phyloP scores from a whole-genome alignment of 2,797 vertebrate species.

The Nasua narica region DNA sequence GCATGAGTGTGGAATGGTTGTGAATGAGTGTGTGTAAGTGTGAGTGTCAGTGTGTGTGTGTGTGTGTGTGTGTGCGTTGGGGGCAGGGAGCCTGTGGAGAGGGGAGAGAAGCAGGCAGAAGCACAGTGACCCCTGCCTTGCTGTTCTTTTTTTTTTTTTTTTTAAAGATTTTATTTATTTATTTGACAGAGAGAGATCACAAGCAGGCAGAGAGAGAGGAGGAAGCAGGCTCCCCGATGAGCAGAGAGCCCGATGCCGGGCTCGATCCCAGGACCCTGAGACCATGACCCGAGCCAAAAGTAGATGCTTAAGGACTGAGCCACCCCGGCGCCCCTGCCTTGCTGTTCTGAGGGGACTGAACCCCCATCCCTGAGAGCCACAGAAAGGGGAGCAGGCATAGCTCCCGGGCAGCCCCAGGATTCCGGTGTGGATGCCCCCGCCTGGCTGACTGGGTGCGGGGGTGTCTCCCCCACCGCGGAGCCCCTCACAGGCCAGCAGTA shows the following conservation, averaged over 20 bases:
- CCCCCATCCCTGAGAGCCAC: accelerated
- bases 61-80: not conserved
- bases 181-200: no score
- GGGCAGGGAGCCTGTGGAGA: no score
- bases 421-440: not conserved
- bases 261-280: no score
- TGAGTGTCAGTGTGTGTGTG: not conserved
- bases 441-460: accelerated
- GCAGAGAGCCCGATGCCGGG: no score
- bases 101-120: not conserved
- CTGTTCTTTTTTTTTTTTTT: no score
- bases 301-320: no score
- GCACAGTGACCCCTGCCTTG: not conserved
- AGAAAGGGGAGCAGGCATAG: not conserved
- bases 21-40: not conserved
- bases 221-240: no score
- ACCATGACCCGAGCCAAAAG: no score
- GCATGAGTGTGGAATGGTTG: not conserved
- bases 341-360: no score
- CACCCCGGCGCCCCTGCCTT: no score
- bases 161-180: no score
- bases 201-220: no score
- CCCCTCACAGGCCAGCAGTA: not conserved
- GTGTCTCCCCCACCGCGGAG: not conserved
- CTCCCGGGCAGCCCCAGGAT: not conserved